phyloP scores from a whole-genome alignment of 1,140 invertebrate genomes.

The Drosophila seguyi region DNA sequence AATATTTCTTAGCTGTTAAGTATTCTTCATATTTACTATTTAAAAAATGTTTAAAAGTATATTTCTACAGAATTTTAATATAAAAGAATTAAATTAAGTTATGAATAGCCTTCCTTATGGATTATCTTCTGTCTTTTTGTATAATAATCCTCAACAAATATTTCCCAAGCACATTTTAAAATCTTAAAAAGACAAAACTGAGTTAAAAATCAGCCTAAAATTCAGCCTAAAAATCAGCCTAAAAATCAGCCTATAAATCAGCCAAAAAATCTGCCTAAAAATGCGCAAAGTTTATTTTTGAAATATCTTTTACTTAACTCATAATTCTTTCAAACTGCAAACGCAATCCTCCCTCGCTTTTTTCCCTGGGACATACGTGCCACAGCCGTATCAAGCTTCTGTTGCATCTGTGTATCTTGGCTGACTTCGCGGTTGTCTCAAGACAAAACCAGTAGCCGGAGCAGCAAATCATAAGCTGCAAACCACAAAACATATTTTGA shows the following conservation, averaged over 20 bases:
- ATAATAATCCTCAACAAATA: background rate
- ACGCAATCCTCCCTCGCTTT: background rate
- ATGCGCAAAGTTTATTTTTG: background rate
- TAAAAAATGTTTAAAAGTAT: too few species aligned
- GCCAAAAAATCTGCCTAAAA: background rate
- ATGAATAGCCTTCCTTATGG: too few species aligned
- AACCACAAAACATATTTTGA: conserved; percentile 75
- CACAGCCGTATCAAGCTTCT: background rate
- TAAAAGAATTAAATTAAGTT: too few species aligned
- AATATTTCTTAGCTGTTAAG: too few species aligned
- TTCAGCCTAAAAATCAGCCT: background rate
- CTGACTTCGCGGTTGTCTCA: conserved; percentile 6
- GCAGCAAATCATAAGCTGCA: conserved; percentile 68
- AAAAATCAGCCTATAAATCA: too few species aligned
- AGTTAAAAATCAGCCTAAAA: background rate
- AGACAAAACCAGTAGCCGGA: conserved; percentile 67
- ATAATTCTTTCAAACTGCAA: conserved; percentile 4
- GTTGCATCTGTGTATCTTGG: conserved; percentile 1
- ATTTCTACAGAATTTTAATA: too few species aligned
- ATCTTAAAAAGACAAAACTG: background rate
- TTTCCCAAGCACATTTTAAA: background rate
- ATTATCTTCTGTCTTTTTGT: too few species aligned
- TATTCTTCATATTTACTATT: too few species aligned
- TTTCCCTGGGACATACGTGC: conserved; percentile 21
- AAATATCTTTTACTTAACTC: background rate